Conservation (phyloP, 2,888 invertebrate genomes). For the Drosophila sordidapex region DNA sequence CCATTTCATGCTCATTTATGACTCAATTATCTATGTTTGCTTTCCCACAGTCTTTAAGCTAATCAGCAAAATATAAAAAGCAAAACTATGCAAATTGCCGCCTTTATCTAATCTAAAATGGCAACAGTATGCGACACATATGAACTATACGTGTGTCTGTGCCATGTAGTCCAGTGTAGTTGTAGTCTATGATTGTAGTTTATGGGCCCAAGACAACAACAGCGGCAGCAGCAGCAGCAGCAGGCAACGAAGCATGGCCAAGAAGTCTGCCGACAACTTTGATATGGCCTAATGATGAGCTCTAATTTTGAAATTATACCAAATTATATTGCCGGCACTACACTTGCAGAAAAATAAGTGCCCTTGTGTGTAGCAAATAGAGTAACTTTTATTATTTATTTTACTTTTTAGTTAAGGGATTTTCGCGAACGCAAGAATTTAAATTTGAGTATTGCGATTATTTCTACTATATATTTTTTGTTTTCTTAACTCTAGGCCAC, state of each 20-base stretch:
- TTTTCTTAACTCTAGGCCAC: neutral
- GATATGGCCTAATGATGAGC: conserved; percentile 71
- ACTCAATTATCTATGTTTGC: conserved; percentile 10
- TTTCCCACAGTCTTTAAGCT: conserved; percentile 48
- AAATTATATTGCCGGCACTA: conserved; percentile 65
- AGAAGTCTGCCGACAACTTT: conserved; percentile 42
- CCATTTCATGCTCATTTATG: conserved; percentile 8
- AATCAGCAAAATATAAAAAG: neutral
- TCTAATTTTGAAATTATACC: conserved; percentile 79
- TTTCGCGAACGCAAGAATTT: too few species aligned
- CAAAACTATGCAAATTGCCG: conserved; percentile 61
- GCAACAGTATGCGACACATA: conserved; percentile 29
- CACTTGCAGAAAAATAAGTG: neutral
- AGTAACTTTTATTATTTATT: neutral
- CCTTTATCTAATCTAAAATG: conserved; percentile 55
- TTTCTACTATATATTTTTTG: neutral
- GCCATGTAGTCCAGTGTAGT: conserved; percentile 4
- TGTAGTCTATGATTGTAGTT: neutral
- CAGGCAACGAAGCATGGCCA: conserved; percentile 46
- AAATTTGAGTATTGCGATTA: neutral
- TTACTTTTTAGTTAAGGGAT: accelerated
- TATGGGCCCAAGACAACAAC: conserved; percentile 33
- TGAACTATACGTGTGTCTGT: conserved; percentile 6
- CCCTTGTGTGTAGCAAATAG: neutral
- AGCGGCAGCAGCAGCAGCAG: neutral